These are phyloP conservation scores for Maconellicoccus hirsutus DNA, from an alignment of 1,140 invertebrate species.

Conservation along the genomic window DNA sequence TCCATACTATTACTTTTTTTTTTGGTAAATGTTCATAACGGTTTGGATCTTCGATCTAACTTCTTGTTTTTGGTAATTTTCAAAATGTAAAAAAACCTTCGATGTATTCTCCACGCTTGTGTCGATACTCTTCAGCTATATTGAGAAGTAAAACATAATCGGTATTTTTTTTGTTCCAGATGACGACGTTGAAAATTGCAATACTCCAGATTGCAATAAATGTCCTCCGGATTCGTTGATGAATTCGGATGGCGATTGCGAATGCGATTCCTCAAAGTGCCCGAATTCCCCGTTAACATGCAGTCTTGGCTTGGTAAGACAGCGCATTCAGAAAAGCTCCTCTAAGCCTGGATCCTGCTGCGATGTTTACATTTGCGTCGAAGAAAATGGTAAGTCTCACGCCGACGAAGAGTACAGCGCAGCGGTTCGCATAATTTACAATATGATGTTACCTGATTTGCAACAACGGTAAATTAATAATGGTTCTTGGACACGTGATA, in stretches of 20 bases:
- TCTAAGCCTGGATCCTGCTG: slow-evolving; percentile 30
- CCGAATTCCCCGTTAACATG: slow-evolving; percentile 24
- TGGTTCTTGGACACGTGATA: not conserved
- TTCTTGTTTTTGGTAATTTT: too few species aligned
- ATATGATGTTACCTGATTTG: not conserved
- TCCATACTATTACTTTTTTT: too few species aligned
- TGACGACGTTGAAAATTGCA: not conserved
- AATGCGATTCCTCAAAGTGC: slow-evolving; percentile 27
- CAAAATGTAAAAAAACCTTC: too few species aligned
- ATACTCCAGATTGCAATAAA: not conserved
- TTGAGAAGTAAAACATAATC: too few species aligned
- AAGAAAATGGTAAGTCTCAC: slow-evolving; percentile 27
- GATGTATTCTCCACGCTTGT: too few species aligned
- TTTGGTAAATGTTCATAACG: too few species aligned
- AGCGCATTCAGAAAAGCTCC: slow-evolving; percentile 26
- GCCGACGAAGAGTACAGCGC: not conserved
- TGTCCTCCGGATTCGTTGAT: slow-evolving; percentile 30
- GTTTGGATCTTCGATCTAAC: too few species aligned
- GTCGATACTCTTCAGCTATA: too few species aligned
- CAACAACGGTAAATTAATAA: not conserved
- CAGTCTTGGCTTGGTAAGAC: slow-evolving; percentile 4
- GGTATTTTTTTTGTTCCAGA: not conserved
- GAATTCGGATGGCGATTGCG: slow-evolving; percentile 25
- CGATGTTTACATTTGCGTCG: slow-evolving; percentile 30
- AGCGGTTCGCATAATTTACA: not conserved